These are phyloP conservation scores for Drosophila dives DNA, from an alignment of 2,888 invertebrate genomes.

Conservation along the genomic window DNA sequence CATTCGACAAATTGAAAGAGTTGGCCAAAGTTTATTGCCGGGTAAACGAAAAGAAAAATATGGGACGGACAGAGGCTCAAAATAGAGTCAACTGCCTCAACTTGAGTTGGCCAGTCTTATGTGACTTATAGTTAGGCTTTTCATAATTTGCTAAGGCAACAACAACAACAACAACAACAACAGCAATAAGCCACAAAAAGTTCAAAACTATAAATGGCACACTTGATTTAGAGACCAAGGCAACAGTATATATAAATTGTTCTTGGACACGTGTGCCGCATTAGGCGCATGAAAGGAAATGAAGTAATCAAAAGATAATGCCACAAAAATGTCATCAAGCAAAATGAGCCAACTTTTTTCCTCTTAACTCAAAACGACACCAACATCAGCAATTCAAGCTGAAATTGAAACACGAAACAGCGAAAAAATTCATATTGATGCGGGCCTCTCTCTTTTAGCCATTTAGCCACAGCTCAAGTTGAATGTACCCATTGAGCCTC, in stretches of 20 bases:
- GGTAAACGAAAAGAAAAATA: constrained; percentile 68
- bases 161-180: not conserved
- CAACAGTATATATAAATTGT: constrained; percentile 24
- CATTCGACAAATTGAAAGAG: constrained; percentile 73
- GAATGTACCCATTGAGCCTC: constrained; percentile 20
- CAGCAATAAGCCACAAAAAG: constrained; percentile 13
- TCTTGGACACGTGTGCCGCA: constrained; percentile 58
- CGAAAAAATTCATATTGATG: constrained; percentile 56
- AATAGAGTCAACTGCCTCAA: constrained; percentile 30
- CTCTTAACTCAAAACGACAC: constrained; percentile 12
- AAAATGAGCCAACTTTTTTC: constrained; percentile 67
- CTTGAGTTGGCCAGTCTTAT: constrained; percentile 37
- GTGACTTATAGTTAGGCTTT: constrained; percentile 61
- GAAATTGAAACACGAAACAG: constrained; percentile 41
- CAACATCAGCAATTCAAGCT: constrained; percentile 23
- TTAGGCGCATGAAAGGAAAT: constrained; percentile 57
- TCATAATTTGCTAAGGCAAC: constrained; percentile 61
- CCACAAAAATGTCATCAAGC: constrained; percentile 65
- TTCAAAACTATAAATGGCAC: constrained; percentile 40
- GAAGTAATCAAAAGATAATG: constrained; percentile 80
- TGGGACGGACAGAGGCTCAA: constrained; percentile 34
- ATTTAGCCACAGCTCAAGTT: constrained; percentile 23
- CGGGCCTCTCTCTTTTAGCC: constrained; percentile 25
- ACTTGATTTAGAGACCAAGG: constrained; percentile 34
- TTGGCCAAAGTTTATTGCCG: constrained; percentile 78